Conservation (phyloP, 1,140 invertebrate genomes). For the Eupristina koningsbergeri region DNA sequence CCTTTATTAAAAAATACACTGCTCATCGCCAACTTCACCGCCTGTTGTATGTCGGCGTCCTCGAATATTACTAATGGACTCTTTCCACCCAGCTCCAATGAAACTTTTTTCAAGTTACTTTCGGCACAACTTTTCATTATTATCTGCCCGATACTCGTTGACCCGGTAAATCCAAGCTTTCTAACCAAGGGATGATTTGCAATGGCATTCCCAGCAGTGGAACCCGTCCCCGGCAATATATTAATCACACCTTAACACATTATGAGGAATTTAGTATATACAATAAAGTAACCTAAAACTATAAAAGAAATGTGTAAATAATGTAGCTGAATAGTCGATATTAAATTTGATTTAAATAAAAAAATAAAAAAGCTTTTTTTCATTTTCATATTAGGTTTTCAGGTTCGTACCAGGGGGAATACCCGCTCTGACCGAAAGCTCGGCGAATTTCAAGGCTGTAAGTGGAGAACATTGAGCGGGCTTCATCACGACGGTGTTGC, state of each 20-base stretch:
- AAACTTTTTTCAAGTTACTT: slow-evolving; percentile 94
- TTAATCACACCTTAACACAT: slow-evolving; percentile 84
- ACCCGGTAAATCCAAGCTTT: slow-evolving; percentile 96
- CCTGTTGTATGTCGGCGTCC: slow-evolving; percentile 94
- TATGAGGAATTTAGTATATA: too few species aligned
- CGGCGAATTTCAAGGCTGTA: slow-evolving; percentile 94
- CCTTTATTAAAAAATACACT: slow-evolving; percentile 99
- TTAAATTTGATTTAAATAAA: too few species aligned
- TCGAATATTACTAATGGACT: slow-evolving; percentile 94
- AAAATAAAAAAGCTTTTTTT: too few species aligned
- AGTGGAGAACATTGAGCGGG: slow-evolving; percentile 93
- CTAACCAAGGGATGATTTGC: slow-evolving; percentile 87
- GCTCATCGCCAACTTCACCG: slow-evolving; percentile 90
- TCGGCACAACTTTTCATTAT: slow-evolving; percentile 92
- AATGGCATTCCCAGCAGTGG: slow-evolving; percentile 86
- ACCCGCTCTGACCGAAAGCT: slow-evolving; percentile 88
- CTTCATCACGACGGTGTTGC: slow-evolving; percentile 95
- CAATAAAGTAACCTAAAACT: too few species aligned
- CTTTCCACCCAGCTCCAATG: slow-evolving; percentile 95
- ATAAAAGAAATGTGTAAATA: too few species aligned
- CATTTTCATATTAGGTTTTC: too few species aligned
- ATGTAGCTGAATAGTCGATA: too few species aligned
- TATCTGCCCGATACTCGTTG: slow-evolving; percentile 88
- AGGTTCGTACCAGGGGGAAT: slow-evolving; percentile 81
- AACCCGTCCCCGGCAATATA: slow-evolving; percentile 88